These are phyloP conservation scores for Euura lappo DNA, from an alignment of 1,140 invertebrate species.

Conservation along the genomic window DNA sequence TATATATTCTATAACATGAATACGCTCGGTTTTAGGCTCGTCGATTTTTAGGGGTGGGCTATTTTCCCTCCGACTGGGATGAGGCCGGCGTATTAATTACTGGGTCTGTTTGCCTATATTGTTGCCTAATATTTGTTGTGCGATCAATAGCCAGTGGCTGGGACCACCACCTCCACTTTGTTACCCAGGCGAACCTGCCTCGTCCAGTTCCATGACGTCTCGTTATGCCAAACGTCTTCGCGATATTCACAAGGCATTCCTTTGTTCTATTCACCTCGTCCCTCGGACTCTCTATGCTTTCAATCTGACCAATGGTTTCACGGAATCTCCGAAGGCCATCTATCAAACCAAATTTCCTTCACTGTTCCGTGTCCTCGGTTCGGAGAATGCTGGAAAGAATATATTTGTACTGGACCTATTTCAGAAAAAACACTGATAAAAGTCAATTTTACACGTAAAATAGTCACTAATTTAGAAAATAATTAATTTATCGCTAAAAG, in stretches of 20 bases:
- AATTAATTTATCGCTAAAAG: too few species aligned
- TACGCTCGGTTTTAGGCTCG: neutral
- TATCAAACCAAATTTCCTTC: neutral
- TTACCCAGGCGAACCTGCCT: neutral
- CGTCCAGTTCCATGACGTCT: neutral
- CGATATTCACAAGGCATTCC: conserved; percentile 10
- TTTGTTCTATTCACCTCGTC: conserved; percentile 38
- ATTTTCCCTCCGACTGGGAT: neutral
- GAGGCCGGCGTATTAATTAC: conserved; percentile 2
- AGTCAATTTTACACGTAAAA: too few species aligned
- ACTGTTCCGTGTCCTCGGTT: too few species aligned
- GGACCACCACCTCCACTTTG: neutral
- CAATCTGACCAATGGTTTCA: conserved; percentile 19
- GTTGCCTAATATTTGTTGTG: conserved; percentile 44
- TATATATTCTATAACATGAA: neutral
- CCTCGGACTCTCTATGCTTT: neutral
- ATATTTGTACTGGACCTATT: too few species aligned
- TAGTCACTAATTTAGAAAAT: too few species aligned
- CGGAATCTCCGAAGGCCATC: conserved; percentile 35
- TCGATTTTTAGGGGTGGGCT: neutral
- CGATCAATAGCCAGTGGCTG: conserved; percentile 33
- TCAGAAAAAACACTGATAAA: too few species aligned
- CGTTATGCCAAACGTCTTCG: conserved; percentile 14
- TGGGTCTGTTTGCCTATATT: conserved; percentile 39
- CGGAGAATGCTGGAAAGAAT: too few species aligned